Percentiles rank a stretch among this genome's conserved stretches.
Conservation (phyloP, 2,797 vertebrate genomes). For the Microctenopoma stevenorrisi region DNA sequence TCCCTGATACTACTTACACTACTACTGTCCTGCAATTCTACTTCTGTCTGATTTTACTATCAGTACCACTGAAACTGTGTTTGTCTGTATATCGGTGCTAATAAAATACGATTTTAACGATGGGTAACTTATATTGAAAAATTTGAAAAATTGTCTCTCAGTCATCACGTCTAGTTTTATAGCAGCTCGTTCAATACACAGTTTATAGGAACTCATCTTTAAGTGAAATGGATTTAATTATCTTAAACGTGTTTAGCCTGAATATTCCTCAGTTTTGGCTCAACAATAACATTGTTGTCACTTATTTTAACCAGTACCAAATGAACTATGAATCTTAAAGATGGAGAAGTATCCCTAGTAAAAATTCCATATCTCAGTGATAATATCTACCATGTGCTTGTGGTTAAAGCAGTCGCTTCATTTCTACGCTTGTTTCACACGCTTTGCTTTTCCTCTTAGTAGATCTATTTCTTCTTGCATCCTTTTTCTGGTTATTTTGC, state of each 20-base stretch:
- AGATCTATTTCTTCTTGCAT: too few relatives aligned
- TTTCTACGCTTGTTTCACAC: background rate
- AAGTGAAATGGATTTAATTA: conserved; percentile 13
- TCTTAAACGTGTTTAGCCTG: conserved; percentile 1
- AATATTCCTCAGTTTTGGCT: conserved; percentile 13
- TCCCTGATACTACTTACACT: conserved; percentile 9
- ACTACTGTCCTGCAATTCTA: too few relatives aligned
- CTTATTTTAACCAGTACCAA: conserved; percentile 5
- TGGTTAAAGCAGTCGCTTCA: background rate
- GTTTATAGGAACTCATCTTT: background rate
- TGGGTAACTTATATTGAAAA: too few relatives aligned
- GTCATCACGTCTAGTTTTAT: too few relatives aligned
- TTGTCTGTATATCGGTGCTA: too few relatives aligned
- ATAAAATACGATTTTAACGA: too few relatives aligned
- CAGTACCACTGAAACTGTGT: too few relatives aligned
- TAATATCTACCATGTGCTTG: background rate
- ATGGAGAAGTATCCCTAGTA: background rate
- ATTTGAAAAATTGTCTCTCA: too few relatives aligned
- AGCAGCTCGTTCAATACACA: too few relatives aligned
- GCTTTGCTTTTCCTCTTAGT: too few relatives aligned
- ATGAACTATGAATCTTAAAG: background rate
- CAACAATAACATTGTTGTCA: background rate
- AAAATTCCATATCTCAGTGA: background rate
- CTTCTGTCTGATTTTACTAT: too few relatives aligned
- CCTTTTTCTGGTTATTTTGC: background rate